phyloP scores from a whole-genome alignment of 1,140 invertebrate genomes.

The Eupristina koningsbergeri region DNA sequence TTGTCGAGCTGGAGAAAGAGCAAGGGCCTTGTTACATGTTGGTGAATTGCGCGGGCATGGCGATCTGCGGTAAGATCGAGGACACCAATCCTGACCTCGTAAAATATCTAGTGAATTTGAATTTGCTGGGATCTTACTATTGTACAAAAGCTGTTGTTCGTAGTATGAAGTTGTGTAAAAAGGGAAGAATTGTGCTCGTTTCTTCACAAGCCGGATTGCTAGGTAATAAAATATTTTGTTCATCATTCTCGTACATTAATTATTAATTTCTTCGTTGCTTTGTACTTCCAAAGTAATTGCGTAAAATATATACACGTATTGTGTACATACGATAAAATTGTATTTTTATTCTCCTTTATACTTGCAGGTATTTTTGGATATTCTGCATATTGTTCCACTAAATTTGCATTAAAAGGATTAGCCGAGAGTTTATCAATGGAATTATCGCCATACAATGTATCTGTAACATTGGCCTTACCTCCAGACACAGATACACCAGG shows the following conservation, averaged over 20 bases:
- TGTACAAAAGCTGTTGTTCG: constrained; percentile 80
- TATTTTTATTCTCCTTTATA: background rate
- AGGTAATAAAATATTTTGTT: constrained; percentile 73
- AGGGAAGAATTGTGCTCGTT: constrained; percentile 88
- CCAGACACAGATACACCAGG: constrained; percentile 99
- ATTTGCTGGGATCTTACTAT: constrained; percentile 82
- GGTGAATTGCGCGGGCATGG: constrained; percentile 92
- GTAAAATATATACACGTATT: too few species aligned
- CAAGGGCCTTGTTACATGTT: constrained; percentile 89
- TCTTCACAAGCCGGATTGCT: constrained; percentile 92
- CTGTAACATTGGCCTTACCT: constrained; percentile 90
- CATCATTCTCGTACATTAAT: too few species aligned
- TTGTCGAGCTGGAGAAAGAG: constrained; percentile 77
- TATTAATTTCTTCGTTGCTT: too few species aligned
- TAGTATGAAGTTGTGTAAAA: constrained; percentile 80
- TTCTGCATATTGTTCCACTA: constrained; percentile 91
- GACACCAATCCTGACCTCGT: constrained; percentile 83
- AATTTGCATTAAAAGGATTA: constrained; percentile 95
- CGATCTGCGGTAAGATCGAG: constrained; percentile 87
- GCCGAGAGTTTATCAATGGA: constrained; percentile 96
- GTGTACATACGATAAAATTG: too few species aligned
- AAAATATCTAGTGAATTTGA: constrained; percentile 80
- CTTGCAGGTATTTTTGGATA: constrained; percentile 86
- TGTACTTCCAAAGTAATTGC: too few species aligned
- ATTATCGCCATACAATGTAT: constrained; percentile 85